Base-by-base conservation (phyloP, 2,888 invertebrate species). In the Parnassius smintheus region DNA sequence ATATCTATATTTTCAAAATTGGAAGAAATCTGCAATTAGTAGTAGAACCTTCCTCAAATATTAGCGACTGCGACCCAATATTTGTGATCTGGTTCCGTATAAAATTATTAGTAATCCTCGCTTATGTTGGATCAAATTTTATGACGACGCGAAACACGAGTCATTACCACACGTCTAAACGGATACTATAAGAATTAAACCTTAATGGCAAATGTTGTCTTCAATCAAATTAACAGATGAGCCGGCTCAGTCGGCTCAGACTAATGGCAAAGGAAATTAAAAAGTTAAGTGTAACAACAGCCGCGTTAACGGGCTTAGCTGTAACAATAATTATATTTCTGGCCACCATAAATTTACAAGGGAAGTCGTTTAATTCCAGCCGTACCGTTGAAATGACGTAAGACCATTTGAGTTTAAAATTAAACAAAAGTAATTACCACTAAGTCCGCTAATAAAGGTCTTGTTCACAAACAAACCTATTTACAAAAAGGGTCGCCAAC, bases 371-470 rank as follows among this genome's bases (percentile, higher is more conserved):
- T 85, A 69, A 58, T 65, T 58, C 54, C 59, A 64, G 70, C 65
- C 75, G 73, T 72, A 70, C 73, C 72, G 73, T 63, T 66, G 75
- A 77, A 78, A 80, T 78, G 84, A 84, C 82, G 82, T 74, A 74
- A 69, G 73, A 74, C 77, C 82, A 81, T 82, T 85, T 81, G 77
- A 80, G 78, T 82, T 84, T 86, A 83, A 85, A 88, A 86, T 81
- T 84, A 83, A 83, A 81, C 82, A 70, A 77, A 77, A 81, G 83
- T 87, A 87, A 88, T 88, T 87, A 85, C 80, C 75, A 73, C 75
- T 71, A 77, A 80, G 77, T 71, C 67, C 68, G 67, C 76, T 73
- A 73, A 74, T 68, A 73, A 77, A 75, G 76, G 75, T 73, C 70
- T 67, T 64, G 61, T 67, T 67, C 55, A 65, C 68, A 67, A 69